Conservation (phyloP, 2,888 invertebrate genomes). For the Ypsolopha sequella region DNA sequence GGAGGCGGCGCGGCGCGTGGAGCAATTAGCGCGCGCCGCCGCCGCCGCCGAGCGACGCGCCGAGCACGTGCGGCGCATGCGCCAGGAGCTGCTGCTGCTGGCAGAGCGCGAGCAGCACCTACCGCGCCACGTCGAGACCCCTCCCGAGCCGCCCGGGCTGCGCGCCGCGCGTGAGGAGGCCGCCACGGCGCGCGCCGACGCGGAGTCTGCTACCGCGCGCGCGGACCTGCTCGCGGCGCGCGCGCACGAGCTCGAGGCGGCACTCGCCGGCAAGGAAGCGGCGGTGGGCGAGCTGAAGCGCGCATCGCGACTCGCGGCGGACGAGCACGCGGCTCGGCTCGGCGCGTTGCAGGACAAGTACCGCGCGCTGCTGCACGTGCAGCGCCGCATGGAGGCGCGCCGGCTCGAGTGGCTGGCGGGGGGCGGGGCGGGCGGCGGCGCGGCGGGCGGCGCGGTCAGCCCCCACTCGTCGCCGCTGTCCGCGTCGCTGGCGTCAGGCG, state of each 20-base stretch:
- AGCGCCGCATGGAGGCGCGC: conserved; percentile 66
- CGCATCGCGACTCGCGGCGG: conserved; percentile 63
- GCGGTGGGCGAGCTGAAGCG: conserved; percentile 56
- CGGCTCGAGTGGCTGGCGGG: conserved; percentile 62
- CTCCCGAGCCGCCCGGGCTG: conserved; percentile 28
- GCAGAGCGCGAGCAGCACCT: conserved; percentile 49
- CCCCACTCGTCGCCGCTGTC: neutral
- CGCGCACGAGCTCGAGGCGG: neutral
- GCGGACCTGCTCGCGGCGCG: neutral
- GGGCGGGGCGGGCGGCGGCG: conserved; percentile 39
- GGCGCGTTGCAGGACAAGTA: conserved; percentile 73
- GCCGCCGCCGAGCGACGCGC: conserved; percentile 49
- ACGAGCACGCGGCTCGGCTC: conserved; percentile 72
- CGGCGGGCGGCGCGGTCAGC: conserved; percentile 33
- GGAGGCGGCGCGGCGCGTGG: conserved; percentile 40
- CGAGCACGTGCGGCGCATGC: conserved; percentile 51
- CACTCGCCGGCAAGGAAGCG: conserved; percentile 34
- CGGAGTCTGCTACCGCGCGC: conserved; percentile 14
- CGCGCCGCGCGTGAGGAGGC: conserved; percentile 70
- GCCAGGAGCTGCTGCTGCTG: conserved; percentile 51
- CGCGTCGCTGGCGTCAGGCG: conserved; percentile 71
- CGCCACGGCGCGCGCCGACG: conserved; percentile 40
- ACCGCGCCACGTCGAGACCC: neutral
- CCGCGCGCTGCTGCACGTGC: conserved; percentile 65
- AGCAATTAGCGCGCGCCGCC: conserved; percentile 26